These are phyloP conservation scores for Drosophila parabipectinata DNA, from an alignment of 1,140 invertebrate genomes.

Conservation along the genomic window DNA sequence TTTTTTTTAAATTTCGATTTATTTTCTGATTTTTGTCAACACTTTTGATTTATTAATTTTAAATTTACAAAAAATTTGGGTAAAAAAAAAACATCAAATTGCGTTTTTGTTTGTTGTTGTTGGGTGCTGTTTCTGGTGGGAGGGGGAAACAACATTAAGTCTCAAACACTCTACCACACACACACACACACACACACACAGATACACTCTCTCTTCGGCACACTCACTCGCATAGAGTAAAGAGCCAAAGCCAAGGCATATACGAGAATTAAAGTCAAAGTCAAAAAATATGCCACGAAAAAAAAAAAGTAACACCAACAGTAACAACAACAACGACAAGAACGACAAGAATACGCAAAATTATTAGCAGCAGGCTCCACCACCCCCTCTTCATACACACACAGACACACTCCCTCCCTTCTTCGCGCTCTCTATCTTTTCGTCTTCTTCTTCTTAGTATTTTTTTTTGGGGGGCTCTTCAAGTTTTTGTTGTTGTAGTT, in stretches of 20 bases:
- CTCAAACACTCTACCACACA: conserved; percentile 11
- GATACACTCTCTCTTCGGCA: not conserved
- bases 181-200: conserved; percentile 1
- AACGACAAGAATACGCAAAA: conserved; percentile 21
- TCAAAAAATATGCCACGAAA: conserved; percentile 70
- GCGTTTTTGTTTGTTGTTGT: conserved; percentile 12
- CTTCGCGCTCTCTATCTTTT: conserved; percentile 4
- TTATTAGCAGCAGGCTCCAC: not conserved
- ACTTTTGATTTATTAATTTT: conserved; percentile 1
- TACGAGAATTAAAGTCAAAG: conserved; percentile 41
- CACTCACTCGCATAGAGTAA: conserved; percentile 3
- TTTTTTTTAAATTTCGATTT: conserved; percentile 13
- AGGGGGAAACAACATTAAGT: not conserved
- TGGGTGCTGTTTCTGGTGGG: conserved; percentile 7
- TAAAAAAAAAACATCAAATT: conserved; percentile 5
- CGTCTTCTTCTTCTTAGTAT: not conserved
- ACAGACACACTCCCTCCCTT: not conserved
- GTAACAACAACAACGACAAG: conserved; percentile 24
- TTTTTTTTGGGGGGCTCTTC: not conserved
- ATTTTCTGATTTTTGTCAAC: conserved; percentile 18
- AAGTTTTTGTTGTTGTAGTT: not conserved
- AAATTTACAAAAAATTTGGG: conserved; percentile 25
- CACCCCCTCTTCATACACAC: conserved; percentile 5
- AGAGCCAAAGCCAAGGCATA: conserved; percentile 19
- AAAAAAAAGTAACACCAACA: conserved; percentile 36